These are phyloP conservation scores for Drosophila siamana DNA, from an alignment of 2,888 invertebrate genomes.

Conservation along the genomic window DNA sequence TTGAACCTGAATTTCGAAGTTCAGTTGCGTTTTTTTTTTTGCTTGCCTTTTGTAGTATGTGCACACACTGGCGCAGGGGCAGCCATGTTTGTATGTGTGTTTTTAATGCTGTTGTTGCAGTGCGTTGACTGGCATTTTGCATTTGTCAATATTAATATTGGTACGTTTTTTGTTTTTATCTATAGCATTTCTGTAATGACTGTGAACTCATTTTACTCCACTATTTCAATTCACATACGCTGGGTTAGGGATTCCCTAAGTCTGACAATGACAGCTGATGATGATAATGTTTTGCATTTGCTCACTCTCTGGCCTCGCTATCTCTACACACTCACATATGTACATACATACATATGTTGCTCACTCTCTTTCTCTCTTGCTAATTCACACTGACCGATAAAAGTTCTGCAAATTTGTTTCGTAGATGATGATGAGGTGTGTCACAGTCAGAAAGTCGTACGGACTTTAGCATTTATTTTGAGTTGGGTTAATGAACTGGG, in stretches of 20 bases:
- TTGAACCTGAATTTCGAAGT: slow-evolving; percentile 73
- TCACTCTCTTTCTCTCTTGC: neutral
- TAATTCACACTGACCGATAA: slow-evolving; percentile 12
- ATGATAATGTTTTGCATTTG: neutral
- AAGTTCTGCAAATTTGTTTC: slow-evolving; percentile 17
- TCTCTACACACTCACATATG: neutral
- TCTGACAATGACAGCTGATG: slow-evolving; percentile 8
- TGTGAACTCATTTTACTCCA: neutral
- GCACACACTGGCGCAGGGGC: neutral
- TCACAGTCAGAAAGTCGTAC: slow-evolving; percentile 18
- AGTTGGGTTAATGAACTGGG: slow-evolving; percentile 64
- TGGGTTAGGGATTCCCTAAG: slow-evolving; percentile 10
- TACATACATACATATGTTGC: neutral
- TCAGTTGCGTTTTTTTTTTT: slow-evolving; percentile 45
- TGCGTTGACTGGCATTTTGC: slow-evolving; percentile 45
- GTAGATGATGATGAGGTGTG: slow-evolving; percentile 20
- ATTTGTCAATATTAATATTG: slow-evolving; percentile 23
- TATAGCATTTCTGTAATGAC: neutral
- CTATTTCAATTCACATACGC: neutral
- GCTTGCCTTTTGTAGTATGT: slow-evolving; percentile 43
- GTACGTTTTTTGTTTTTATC: slow-evolving; percentile 5
- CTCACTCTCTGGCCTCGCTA: neutral
- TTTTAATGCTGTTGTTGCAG: slow-evolving; percentile 3
- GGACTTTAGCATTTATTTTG: slow-evolving; percentile 37
- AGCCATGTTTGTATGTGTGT: slow-evolving; percentile 3